Evolutionary conservation across 2,888 invertebrate genomes (phyloP), one percentile per base, ranked within the genome.

Genomic region (Julus scanicus): DNA sequence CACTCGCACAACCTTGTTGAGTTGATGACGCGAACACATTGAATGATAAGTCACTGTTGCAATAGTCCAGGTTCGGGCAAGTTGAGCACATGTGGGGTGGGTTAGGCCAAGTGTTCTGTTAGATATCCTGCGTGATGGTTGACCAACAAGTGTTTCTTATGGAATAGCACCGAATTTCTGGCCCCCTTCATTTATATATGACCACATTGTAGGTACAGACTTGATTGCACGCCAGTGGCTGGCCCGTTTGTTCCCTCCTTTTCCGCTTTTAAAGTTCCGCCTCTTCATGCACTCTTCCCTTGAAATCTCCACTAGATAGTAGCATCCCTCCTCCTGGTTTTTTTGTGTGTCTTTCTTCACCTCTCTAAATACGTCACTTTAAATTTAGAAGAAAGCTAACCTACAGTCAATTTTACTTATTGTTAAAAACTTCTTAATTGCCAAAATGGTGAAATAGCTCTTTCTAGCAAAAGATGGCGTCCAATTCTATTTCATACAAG

Each of bases 61-160:
- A 11, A n/a, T n/a, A 63, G 63, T 63, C 63, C 63, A 11, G 8
- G 15, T 15, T 63, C 13, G 4, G 63, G n/a, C 20, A 20, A 4
- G 20, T 20, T 17, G 13, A 17, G n/a, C 6, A 17, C 63, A 63
- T 20, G 63, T 63, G 63, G 6, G 4, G 63, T 2, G n/a, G n/a
- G 63, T n/a, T 17, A 11, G 17, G n/a, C n/a, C 13, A 13, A 63
- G 15, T n/a, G 63, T 63, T n/a, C 63, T 20, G 63, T 63, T 63
- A 63, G n/a, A 63, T 63, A 63, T 63, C 63, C 63, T 63, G n/a
- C 63, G n/a, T 63, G 17, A 63, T n/a, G 11, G n/a, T 63, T 63
- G 63, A 63, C 63, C 63, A 8, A 5, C 63, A 4, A 63, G 63
- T 5, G 63, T n/a, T 63, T 63, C 8, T 2, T 8, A 3, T 17